Conservation (phyloP, 1,140 invertebrate species). For the Papilio polytes region DNA sequence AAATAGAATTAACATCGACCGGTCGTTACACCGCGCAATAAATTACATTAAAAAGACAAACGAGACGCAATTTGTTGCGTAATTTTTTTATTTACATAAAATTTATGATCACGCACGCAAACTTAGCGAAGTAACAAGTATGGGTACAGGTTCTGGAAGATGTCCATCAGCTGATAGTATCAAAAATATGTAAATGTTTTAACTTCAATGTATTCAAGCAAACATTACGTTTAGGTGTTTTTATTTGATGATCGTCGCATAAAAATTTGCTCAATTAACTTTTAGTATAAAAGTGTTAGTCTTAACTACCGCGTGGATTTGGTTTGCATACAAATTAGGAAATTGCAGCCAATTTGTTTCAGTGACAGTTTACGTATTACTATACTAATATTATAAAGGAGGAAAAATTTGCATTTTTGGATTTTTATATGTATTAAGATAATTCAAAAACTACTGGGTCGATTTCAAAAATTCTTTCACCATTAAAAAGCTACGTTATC, state of each 20-base stretch:
- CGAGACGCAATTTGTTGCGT: constrained; percentile 42
- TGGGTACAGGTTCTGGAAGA: constrained; percentile 49
- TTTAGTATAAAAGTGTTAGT: constrained; percentile 18
- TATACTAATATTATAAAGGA: no score
- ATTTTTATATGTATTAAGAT: no score
- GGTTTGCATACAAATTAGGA: neutral
- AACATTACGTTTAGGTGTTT: constrained; percentile 7
- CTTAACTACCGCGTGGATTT: neutral
- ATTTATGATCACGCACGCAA: constrained; percentile 46
- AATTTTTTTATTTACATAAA: constrained; percentile 46
- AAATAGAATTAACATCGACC: constrained; percentile 60
- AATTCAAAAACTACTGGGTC: no score
- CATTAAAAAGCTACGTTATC: no score
- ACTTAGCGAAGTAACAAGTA: constrained; percentile 45
- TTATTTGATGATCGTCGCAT: constrained; percentile 22
- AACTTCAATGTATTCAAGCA: constrained; percentile 27
- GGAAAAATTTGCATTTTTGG: no score
- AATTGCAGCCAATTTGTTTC: no score
- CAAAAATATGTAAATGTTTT: constrained; percentile 58
- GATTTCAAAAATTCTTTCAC: no score
- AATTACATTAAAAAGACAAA: constrained; percentile 39
- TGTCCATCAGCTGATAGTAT: constrained; percentile 55
- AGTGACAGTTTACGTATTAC: no score
- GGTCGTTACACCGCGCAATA: constrained; percentile 35
- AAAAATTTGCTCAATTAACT: constrained; percentile 19